phyloP scores from a whole-genome alignment of 2,113 vertebrate species.

The Madoqua kirkii region DNA sequence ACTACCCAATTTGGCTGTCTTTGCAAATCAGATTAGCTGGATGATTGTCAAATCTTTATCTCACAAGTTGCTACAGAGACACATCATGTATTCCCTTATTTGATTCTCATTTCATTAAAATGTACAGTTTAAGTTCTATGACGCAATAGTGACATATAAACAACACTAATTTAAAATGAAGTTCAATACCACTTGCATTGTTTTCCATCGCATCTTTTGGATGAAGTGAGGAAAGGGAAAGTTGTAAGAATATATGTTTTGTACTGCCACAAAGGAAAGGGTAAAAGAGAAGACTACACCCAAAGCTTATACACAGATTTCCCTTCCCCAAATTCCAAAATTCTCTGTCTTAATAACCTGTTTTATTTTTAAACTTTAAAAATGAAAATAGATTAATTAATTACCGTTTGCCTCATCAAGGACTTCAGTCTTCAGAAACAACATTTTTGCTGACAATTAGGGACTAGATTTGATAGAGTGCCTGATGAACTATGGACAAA shows the following conservation, averaged over 20 bases:
- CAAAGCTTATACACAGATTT: neutral
- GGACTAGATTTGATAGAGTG: too few species aligned
- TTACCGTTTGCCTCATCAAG: neutral
- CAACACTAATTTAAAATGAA: conserved; percentile 28
- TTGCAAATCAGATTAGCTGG: conserved; percentile 62
- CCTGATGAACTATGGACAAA: too few species aligned
- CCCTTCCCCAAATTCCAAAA: neutral
- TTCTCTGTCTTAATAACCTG: neutral
- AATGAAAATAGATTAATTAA: neutral
- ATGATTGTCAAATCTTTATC: conserved; percentile 56
- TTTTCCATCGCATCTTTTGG: neutral
- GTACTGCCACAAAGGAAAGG: neutral
- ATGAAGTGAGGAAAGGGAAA: neutral
- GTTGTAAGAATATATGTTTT: neutral
- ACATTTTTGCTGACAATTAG: neutral
- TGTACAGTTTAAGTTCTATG: conserved; percentile 26
- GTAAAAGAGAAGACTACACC: neutral
- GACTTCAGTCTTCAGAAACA: neutral
- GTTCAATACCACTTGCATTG: neutral
- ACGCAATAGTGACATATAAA: conserved; percentile 22
- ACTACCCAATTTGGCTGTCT: conserved; percentile 57
- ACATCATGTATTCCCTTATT: conserved; percentile 47
- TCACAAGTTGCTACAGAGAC: conserved; percentile 53
- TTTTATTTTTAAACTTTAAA: neutral
- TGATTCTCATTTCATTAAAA: conserved; percentile 56